phyloP scores from a whole-genome alignment of 2,797 vertebrate species.

The Trachurus trachurus region DNA sequence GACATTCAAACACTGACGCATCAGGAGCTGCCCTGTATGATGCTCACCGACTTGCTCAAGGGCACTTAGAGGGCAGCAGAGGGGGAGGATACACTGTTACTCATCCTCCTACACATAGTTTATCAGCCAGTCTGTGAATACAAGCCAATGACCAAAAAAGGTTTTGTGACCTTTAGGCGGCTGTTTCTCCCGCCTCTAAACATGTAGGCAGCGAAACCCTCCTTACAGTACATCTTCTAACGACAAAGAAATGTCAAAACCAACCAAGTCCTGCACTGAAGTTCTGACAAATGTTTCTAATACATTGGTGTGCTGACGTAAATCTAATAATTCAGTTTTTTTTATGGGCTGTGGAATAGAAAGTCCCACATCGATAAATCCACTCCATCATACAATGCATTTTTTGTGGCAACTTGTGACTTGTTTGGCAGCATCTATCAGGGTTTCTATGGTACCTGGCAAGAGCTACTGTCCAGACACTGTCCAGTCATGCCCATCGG shows the following conservation, averaged over 20 bases:
- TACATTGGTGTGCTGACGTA: background rate
- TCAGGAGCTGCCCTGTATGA: constrained; percentile 38
- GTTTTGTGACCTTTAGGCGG: constrained; percentile 35
- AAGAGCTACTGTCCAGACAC: constrained; percentile 85
- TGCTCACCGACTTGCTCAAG: constrained; percentile 57
- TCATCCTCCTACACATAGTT: constrained; percentile 69
- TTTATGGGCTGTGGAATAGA: constrained; percentile 24
- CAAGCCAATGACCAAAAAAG: constrained; percentile 34
- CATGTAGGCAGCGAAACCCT: constrained; percentile 26
- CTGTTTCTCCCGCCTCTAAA: constrained; percentile 21
- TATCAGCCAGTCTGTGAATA: constrained; percentile 45
- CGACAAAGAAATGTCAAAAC: background rate
- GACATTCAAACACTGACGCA: constrained; percentile 55
- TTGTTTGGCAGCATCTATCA: constrained; percentile 11
- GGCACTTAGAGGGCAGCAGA: constrained; percentile 61
- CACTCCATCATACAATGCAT: background rate
- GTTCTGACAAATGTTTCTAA: background rate
- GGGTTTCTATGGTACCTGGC: constrained; percentile 80
- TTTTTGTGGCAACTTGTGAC: constrained; percentile 17
- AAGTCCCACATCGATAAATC: constrained; percentile 38
- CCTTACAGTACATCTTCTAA: constrained; percentile 7
- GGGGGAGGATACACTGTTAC: constrained; percentile 68
- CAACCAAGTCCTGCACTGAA: background rate
- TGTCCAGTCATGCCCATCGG: constrained; percentile 85
- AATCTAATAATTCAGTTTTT: constrained; percentile 18